Evolutionary conservation across 1,140 invertebrate genomes (phyloP).

Genomic region (Harlomillsia oculata): DNA sequence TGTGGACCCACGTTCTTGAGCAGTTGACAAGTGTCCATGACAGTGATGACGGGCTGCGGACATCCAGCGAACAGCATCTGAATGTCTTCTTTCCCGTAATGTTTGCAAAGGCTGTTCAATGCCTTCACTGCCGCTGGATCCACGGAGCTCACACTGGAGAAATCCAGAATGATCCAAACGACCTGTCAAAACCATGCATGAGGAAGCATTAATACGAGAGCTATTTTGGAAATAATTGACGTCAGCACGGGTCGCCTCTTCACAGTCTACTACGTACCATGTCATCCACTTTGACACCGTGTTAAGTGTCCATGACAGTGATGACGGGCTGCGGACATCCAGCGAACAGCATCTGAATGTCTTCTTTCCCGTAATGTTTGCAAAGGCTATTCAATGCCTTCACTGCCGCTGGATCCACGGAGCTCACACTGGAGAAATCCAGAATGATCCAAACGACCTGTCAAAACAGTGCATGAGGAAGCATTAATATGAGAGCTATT

Average conservation of each 20-base stretch:
- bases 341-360: conserved; percentile 50
- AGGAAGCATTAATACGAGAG: too few species aligned
- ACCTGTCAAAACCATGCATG: conserved; percentile 40
- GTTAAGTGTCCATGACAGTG: conserved; percentile 49
- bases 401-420: conserved; percentile 56
- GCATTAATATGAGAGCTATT: too few species aligned
- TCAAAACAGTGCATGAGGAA: too few species aligned
- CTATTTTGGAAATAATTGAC: too few species aligned
- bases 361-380: conserved; percentile 47
- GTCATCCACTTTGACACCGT: too few species aligned
- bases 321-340: conserved; percentile 54
- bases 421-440: conserved; percentile 58
- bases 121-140: conserved; percentile 52
- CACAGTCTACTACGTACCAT: too few species aligned
- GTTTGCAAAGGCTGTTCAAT: conserved; percentile 47
- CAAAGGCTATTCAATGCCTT: conserved; percentile 46
- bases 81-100: conserved; percentile 48
- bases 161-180: conserved; percentile 55
- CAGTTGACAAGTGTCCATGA: conserved; percentile 48
- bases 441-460: conserved; percentile 51
- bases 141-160: conserved; percentile 58
- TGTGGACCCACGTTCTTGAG: conserved; percentile 44
- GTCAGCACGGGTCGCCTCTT: too few species aligned
- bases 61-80: conserved; percentile 51
- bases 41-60: conserved; percentile 52